A percentile compares a stretch with the other conserved stretches of the same genome.
Evolutionary conservation across 2,888 invertebrate genomes (phyloP).

Genomic region (Hybos culiciformis): DNA sequence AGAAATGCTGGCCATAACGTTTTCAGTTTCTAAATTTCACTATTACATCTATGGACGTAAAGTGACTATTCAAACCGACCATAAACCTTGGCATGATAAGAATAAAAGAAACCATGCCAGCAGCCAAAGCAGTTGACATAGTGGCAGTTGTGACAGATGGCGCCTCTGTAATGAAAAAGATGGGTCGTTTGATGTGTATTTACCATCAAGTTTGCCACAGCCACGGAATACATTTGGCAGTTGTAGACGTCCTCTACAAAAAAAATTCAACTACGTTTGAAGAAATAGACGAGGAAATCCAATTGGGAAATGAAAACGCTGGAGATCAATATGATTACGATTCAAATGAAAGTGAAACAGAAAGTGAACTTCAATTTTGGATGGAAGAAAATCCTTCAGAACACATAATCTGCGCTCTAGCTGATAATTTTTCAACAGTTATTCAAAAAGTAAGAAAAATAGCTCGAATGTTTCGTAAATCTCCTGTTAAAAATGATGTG

Average conservation of each 20-base stretch:
- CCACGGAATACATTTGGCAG: conserved; percentile 14
- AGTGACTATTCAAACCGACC: no score
- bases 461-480: neutral
- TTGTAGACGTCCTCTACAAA: conserved; percentile 12
- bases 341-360: neutral
- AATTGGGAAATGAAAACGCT: neutral
- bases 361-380: neutral
- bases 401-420: neutral
- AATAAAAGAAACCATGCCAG: neutral
- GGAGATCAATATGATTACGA: neutral
- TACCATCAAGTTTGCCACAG: conserved; percentile 15
- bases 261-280: neutral
- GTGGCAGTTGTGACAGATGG: conserved; percentile 14
- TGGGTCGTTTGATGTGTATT: conserved; percentile 10
- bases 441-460: neutral
- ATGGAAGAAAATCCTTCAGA: neutral
- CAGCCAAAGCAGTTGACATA: conserved; percentile 8
- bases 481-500: neutral
- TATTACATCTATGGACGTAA: no score
- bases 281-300: neutral
- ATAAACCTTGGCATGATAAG: neutral
- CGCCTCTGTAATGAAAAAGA: conserved; percentile 13
- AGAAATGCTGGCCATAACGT: no score
- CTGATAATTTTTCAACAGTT: neutral
- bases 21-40: no score